Conservation (phyloP, 1,140 invertebrate genomes). For the Drosophila auraria region DNA sequence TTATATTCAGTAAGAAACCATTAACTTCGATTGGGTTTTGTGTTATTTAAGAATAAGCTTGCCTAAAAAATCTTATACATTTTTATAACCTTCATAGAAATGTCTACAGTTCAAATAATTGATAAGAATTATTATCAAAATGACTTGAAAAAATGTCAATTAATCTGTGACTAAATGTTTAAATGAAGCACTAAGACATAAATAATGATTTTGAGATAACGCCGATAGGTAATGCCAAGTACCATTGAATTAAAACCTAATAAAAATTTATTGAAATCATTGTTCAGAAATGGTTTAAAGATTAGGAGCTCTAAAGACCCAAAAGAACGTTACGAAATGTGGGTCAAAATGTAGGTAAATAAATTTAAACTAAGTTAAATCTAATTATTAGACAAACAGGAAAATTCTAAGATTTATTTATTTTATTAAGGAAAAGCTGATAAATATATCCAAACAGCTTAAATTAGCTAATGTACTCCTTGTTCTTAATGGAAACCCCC, state of each 20-base stretch:
- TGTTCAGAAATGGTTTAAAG: neutral
- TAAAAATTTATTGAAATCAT: slow-evolving; percentile 19
- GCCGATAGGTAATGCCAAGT: slow-evolving; percentile 3
- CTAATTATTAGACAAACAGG: too few species aligned
- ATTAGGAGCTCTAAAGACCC: neutral
- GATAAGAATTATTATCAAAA: slow-evolving; percentile 20
- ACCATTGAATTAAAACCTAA: slow-evolving; percentile 12
- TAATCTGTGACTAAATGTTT: slow-evolving; percentile 14
- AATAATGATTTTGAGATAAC: neutral
- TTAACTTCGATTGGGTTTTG: too few species aligned
- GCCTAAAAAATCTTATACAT: neutral
- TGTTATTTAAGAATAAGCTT: too few species aligned
- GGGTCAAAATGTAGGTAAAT: neutral
- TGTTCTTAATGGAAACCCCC: slow-evolving; percentile 16
- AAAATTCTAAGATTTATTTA: too few species aligned
- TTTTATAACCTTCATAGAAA: neutral
- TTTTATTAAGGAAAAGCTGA: too few species aligned
- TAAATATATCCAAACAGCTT: neutral
- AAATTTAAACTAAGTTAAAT: neutral
- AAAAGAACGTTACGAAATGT: neutral
- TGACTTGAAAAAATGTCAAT: slow-evolving; percentile 20
- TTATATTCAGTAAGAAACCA: too few species aligned
- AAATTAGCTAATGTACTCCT: slow-evolving; percentile 21
- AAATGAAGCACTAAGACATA: slow-evolving; percentile 2
- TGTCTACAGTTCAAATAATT: slow-evolving; percentile 1